Evolutionary conservation across 2,797 vertebrate genomes (phyloP).

Genomic region (Columba guinea): DNA sequence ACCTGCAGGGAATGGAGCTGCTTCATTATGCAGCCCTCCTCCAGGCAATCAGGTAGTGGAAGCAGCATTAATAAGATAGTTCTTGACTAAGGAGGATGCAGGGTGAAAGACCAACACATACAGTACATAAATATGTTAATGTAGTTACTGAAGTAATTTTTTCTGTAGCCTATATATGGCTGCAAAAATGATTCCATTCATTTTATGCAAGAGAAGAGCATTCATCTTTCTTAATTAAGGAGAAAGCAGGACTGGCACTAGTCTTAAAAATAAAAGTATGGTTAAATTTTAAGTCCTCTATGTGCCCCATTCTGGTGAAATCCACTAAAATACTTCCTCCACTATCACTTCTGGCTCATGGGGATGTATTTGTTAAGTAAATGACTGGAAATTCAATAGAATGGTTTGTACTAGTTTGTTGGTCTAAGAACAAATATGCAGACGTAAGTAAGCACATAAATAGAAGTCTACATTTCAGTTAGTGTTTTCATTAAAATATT

Average conservation of each 20-base stretch:
- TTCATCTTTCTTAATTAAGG: conserved; percentile 53
- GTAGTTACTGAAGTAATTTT: conserved; percentile 7
- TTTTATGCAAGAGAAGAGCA: background rate
- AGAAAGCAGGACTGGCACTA: conserved; percentile 4
- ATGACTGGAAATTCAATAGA: conserved; percentile 36
- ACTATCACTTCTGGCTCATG: conserved; percentile 10
- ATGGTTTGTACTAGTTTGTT: background rate
- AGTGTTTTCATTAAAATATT: background rate
- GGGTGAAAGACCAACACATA: background rate
- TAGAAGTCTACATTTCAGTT: background rate
- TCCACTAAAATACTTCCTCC: conserved; percentile 18
- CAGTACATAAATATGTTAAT: conserved; percentile 49
- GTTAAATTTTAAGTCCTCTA: conserved; percentile 21
- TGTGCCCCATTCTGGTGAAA: background rate
- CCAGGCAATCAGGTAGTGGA: background rate
- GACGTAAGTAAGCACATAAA: background rate
- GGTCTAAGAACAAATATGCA: conserved; percentile 3
- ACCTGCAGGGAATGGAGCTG: background rate
- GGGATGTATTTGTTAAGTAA: conserved; percentile 1
- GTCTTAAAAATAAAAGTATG: conserved; percentile 38
- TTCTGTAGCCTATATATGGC: background rate
- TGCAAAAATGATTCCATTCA: background rate
- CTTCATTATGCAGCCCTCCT: conserved; percentile 25
- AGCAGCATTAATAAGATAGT: conserved; percentile 23
- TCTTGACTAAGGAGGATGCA: conserved; percentile 21